Base-by-base conservation (phyloP, 2,888 invertebrate genomes). In the Neria commutata region DNA sequence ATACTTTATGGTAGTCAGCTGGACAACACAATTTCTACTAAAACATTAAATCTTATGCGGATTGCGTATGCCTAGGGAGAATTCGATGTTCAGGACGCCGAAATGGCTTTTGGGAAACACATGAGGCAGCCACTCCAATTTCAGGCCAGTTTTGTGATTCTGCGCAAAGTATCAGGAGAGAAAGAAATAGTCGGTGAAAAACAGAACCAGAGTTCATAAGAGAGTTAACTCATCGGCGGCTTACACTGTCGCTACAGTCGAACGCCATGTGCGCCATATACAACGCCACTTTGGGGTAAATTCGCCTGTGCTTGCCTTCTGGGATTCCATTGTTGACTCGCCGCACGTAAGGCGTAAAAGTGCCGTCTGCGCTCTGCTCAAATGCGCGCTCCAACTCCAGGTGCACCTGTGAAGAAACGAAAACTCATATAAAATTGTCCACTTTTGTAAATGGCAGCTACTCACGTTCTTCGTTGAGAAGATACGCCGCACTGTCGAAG, bases 81-180 rank as follows among this genome's bases (percentile, higher is more conserved):
- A 42, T 21, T 42, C 42, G 4, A 42, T 42, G 14, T 42, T 42
- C 5, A 42, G 19, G 21, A 91, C 88, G 6, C 92, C 92, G 63
- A 91, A 87, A 68, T 87, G 86, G 33, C 88, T 88, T 63, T 85
- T 82, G 5, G 88, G 88, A 53, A 89, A 83, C 55, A 90, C 86
- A 72, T 89, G 88, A 0, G 91, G 90, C 59, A 88, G 88, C 92
- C 92, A 92, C 74, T 91, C 89, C 45, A 92, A 86, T 25, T 88
- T 82, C 73, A 92, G 88, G 17, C 87, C 89, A 56, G 85, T 88
- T 62, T 86, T 86, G 50, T 88, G 85, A 56, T 67, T 61, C 68
- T 67, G 50, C 17, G n/a, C 48, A 69, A 71, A 45, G 19, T 63
- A 49, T 51, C 67, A 50, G n/a, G n/a, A n/a, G 37, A 60, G 19